Percentiles rank a stretch among this genome's conserved stretches.
These are phyloP conservation scores for Cancer borealis DNA, from an alignment of 2,888 invertebrate species.

Conservation along the genomic window DNA sequence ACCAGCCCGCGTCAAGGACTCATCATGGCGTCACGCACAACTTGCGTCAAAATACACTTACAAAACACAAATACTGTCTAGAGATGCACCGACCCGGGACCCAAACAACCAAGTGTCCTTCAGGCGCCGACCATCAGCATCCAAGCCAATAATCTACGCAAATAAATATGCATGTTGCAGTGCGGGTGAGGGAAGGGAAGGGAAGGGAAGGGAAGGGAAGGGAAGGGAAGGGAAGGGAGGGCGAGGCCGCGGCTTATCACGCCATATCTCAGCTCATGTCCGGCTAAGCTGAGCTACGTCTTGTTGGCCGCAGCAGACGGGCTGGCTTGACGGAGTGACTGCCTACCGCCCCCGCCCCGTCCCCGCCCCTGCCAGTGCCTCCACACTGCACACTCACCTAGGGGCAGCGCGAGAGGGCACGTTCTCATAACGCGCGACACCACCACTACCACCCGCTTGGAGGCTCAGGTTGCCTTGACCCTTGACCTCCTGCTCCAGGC, in stretches of 20 bases:
- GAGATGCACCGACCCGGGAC: background rate
- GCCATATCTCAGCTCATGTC: background rate
- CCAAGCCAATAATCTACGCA: background rate
- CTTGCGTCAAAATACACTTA: background rate
- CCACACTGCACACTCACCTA: background rate
- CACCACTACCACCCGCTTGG: background rate
- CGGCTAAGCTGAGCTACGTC: background rate
- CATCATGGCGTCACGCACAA: no score
- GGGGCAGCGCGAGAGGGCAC: background rate
- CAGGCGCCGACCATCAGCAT: background rate
- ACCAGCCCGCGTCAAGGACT: background rate
- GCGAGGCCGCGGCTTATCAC: background rate
- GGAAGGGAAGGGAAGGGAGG: background rate
- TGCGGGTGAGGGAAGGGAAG: background rate
- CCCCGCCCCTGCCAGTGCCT: background rate
- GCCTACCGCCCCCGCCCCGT: background rate
- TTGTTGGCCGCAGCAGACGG: conserved; percentile 3
- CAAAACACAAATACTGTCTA: background rate
- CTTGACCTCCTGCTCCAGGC: background rate
- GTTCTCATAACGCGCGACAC: conserved; percentile 12
- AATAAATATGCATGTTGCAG: background rate
- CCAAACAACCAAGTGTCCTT: background rate
- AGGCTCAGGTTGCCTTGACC: conserved; percentile 17
- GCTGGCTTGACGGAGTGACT: background rate
- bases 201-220: background rate